phyloP scores from a whole-genome alignment of 2,797 vertebrate genomes.

The Todus mexicanus region DNA sequence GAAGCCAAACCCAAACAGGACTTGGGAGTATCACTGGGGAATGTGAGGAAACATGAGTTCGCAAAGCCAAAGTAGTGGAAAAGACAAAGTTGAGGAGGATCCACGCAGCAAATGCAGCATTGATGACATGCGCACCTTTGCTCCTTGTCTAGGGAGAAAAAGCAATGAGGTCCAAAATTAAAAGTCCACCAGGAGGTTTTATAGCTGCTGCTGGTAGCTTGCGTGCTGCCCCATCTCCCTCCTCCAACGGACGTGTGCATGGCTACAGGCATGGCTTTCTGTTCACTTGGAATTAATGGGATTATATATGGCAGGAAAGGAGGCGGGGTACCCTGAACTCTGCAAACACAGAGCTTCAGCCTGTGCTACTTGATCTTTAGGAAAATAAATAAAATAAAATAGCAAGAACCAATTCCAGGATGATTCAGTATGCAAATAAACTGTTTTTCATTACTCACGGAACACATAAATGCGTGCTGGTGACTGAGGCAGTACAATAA shows the following conservation, averaged over 20 bases:
- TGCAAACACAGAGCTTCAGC: background rate
- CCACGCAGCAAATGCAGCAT: background rate
- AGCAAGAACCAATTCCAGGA: conserved; percentile 4
- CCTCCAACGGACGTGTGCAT: background rate
- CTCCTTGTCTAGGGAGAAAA: background rate
- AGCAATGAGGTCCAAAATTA: background rate
- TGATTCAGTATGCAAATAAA: conserved; percentile 18
- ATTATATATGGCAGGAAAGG: background rate
- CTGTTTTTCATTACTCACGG: conserved; percentile 9
- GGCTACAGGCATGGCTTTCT: background rate
- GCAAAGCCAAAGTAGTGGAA: background rate
- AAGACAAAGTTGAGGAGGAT: background rate
- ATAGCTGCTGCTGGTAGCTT: background rate
- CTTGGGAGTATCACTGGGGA: background rate
- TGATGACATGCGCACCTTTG: background rate
- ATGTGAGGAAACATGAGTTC: background rate
- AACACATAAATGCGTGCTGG: background rate
- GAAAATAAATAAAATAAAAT: conserved; percentile 21
- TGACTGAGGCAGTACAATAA: conserved; percentile 37
- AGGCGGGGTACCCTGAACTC: background rate
- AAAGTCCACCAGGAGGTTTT: background rate
- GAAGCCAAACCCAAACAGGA: background rate
- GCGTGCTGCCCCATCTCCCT: background rate
- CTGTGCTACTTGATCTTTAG: conserved; percentile 9
- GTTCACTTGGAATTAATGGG: conserved; percentile 42